Percentiles rank a stretch among this genome's conserved stretches.
These are phyloP conservation scores for Pogonocichla stellata DNA, from an alignment of 2,113 vertebrate species.

Conservation along the genomic window DNA sequence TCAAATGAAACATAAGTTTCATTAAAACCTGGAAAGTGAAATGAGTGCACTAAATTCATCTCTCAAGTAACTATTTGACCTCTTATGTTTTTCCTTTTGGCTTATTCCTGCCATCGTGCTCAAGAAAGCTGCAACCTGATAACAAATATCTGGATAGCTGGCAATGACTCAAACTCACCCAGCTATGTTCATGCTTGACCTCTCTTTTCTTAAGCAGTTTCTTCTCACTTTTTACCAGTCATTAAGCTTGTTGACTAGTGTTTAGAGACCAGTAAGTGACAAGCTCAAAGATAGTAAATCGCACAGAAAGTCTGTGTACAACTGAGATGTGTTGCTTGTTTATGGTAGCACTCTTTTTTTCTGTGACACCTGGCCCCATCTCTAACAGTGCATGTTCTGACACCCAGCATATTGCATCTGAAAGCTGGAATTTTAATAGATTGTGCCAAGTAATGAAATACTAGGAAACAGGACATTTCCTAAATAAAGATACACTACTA, in stretches of 20 bases:
- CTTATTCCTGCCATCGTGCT: background rate
- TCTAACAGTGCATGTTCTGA: background rate
- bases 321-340: background rate
- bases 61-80: background rate
- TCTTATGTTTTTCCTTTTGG: background rate
- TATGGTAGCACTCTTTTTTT: background rate
- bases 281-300: background rate
- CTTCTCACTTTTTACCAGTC: background rate
- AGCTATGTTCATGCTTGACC: background rate
- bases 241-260: background rate
- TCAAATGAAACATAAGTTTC: background rate
- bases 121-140: background rate
- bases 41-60: background rate
- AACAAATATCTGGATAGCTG: background rate
- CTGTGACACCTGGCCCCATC: background rate
- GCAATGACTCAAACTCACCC: background rate
- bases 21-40: background rate
- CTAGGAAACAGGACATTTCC: background rate
- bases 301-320: background rate
- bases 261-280: background rate
- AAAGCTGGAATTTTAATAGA: background rate
- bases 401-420: background rate
- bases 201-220: background rate
- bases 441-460: background rate
- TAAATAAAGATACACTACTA: background rate